Conservation (phyloP, 2,113 vertebrate genomes). For the Amphilophus citrinellus region DNA sequence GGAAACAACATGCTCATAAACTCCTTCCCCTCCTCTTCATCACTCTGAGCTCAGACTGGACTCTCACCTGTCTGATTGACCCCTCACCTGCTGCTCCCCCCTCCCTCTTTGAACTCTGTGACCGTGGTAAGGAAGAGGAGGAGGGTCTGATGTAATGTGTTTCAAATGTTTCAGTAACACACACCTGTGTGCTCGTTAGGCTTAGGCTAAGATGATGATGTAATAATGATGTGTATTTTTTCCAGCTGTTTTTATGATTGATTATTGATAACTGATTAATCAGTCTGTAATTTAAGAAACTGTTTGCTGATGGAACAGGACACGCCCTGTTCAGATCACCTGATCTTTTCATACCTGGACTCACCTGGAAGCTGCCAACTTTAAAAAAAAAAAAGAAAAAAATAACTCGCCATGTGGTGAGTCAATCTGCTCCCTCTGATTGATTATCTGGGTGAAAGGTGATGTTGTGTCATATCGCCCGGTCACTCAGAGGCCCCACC, state of each 20-base stretch:
- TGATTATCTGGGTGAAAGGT: slow-evolving; percentile 38
- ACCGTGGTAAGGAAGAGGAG: too few species aligned
- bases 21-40: background rate
- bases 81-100: background rate
- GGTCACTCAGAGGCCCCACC: background rate
- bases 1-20: background rate
- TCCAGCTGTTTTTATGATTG: background rate
- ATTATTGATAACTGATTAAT: background rate
- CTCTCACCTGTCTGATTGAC: background rate
- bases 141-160: too few species aligned
- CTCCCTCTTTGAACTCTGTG: background rate
- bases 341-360: background rate
- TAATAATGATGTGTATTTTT: background rate
- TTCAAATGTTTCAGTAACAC: background rate
- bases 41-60: background rate
- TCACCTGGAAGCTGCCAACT: background rate
- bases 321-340: background rate
- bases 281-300: background rate
- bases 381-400: background rate
- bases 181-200: background rate
- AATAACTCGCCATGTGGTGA: background rate
- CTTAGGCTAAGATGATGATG: background rate
- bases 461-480: slow-evolving; percentile 10
- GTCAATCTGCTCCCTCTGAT: background rate
- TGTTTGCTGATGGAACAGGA: background rate